These are phyloP conservation scores for Ciconia maguari DNA, from an alignment of 2,113 vertebrate genomes.

Conservation along the genomic window DNA sequence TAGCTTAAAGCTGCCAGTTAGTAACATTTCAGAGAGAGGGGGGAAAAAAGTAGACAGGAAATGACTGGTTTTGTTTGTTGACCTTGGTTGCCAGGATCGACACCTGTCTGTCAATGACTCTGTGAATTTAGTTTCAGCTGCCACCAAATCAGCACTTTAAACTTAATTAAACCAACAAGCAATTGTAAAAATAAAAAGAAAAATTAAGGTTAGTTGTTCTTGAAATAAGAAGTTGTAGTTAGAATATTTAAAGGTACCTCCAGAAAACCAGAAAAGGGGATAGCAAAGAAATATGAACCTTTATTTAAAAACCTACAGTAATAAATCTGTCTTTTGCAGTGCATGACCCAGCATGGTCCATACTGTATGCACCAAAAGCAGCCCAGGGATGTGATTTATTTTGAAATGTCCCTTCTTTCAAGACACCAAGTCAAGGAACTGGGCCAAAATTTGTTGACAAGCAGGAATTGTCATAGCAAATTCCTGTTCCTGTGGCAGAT, in stretches of 20 bases:
- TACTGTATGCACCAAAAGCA: conserved; percentile 1
- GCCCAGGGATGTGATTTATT: neutral
- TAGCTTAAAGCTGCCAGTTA: conserved; percentile 18
- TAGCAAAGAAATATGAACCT: neutral
- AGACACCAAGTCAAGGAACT: conserved; percentile 7
- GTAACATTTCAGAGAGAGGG: neutral
- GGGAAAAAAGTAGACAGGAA: neutral
- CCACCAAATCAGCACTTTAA: neutral
- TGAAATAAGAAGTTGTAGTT: neutral
- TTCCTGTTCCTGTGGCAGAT: neutral
- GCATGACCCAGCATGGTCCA: neutral
- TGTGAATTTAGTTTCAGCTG: conserved; percentile 5
- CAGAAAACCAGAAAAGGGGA: conserved; percentile 44
- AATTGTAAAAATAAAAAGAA: neutral
- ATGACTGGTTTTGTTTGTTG: conserved; percentile 9
- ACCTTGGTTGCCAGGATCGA: neutral
- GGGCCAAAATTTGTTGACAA: conserved; percentile 26
- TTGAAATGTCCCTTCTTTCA: conserved; percentile 19
- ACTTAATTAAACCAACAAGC: neutral
- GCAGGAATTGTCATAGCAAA: neutral
- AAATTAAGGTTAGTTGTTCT: neutral
- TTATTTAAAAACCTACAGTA: neutral
- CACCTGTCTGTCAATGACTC: neutral
- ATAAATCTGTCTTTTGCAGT: neutral
- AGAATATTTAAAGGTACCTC: neutral